Base-by-base conservation (phyloP, 2,797 vertebrate species). In the Sparidentex hasta region DNA sequence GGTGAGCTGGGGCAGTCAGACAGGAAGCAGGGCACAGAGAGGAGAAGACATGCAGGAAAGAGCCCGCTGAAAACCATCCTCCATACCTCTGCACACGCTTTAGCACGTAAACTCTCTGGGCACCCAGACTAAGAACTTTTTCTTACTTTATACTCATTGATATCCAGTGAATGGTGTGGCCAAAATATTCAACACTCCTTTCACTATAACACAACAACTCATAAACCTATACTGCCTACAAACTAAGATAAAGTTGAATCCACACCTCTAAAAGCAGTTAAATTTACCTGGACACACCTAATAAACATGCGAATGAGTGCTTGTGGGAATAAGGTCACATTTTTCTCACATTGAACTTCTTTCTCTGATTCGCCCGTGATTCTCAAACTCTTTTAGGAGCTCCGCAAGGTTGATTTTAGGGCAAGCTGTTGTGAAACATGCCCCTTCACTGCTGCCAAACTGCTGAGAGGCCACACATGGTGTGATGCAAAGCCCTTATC, bases 401-500 rank as follows among this genome's bases (percentile, higher is more conserved):
- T 56, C 11, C 50, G 2, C 17, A 11, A 11, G 14, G 8, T 55
- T 23, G 5, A 14, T 27, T 59, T 62, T 51, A 38, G 38, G 21
- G 3, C 3, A 20, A 33, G 4, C 16, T 66, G 14, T 91, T 88
- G 74, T 68, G 81, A 83, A 88, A 92, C 16, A 23, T 50, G 11
- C 13, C 0, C 18, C 4, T 2, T 58, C 52, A n/a, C 73, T 65
- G 23, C 51, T 47, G 27, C 56, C 70, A 78, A 71, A 87, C 76
- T 83, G 78, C 78, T 71, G 73, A 65, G 70, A 72, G 74, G 25
- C 51, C 51, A 20, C 81, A 88, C 65, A 66, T 1, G 6, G 25
- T 80, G 50, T 84, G 85, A 87, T 59, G 81, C 76, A 88, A 85
- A 65, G 65, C 9, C 81, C 87, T 94, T 95, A 95, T 95, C 94